Conservation (phyloP, 2,113 vertebrate genomes). For the Ciconia stormi region DNA sequence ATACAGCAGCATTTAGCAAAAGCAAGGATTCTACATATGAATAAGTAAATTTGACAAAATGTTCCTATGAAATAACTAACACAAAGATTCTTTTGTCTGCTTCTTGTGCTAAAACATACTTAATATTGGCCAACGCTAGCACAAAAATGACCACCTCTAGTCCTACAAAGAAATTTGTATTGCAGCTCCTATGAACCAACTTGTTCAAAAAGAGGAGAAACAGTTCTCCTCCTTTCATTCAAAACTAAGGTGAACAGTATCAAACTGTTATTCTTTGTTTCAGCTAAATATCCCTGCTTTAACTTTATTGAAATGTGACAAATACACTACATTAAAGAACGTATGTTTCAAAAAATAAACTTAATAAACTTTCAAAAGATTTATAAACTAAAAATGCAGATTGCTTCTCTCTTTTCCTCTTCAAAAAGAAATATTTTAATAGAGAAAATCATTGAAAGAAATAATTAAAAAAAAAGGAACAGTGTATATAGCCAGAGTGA, state of each 20-base stretch:
- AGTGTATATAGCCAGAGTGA: background rate
- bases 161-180: background rate
- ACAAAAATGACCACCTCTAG: background rate
- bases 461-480: background rate
- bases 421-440: background rate
- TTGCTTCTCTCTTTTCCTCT: background rate
- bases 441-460: background rate
- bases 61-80: background rate
- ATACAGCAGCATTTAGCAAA: background rate
- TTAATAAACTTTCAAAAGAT: background rate
- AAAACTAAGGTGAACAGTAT: background rate
- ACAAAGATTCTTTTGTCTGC: background rate
- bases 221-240: background rate
- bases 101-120: conserved; percentile 1
- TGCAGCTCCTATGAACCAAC: conserved; percentile 63
- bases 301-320: background rate
- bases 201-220: conserved; percentile 64
- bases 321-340: background rate
- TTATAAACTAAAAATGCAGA: background rate
- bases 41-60: background rate
- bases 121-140: background rate
- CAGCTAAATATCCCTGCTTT: background rate
- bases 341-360: background rate
- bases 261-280: background rate
- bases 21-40: background rate